These are phyloP conservation scores for Melanotaenia pygmaea DNA, from an alignment of 2,797 vertebrate genomes.

Conservation along the genomic window DNA sequence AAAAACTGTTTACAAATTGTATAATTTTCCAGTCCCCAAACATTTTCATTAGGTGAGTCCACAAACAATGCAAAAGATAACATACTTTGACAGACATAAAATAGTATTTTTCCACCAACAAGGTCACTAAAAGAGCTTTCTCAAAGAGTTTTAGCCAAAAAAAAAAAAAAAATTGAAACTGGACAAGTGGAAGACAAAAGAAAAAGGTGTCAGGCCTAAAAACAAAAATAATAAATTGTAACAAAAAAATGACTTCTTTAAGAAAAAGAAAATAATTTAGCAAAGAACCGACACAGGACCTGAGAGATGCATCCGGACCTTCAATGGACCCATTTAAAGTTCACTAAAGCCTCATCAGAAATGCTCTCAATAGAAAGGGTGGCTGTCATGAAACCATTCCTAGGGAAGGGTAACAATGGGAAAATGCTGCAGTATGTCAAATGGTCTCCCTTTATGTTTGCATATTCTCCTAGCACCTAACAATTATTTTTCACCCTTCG, in stretches of 20 bases:
- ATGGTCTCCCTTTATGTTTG: neutral
- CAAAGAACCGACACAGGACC: neutral
- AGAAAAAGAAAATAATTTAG: neutral
- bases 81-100: neutral
- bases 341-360: neutral
- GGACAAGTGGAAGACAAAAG: neutral
- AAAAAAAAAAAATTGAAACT: too few species aligned
- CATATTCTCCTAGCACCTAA: neutral
- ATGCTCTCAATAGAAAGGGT: too few species aligned
- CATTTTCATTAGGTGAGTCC: neutral
- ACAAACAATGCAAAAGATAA: neutral
- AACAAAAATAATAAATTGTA: too few species aligned
- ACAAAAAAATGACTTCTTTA: too few species aligned
- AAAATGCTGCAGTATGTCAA: neutral
- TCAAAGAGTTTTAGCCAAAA: neutral
- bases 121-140: neutral
- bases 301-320: neutral
- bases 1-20: neutral
- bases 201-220: too few species aligned
- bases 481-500: too few species aligned
- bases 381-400: too few species aligned
- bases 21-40: neutral
- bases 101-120: neutral
- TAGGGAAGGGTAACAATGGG: neutral
- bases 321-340: neutral